Conservation (phyloP, 2,113 vertebrate species). For the Dasyprocta punctata region DNA sequence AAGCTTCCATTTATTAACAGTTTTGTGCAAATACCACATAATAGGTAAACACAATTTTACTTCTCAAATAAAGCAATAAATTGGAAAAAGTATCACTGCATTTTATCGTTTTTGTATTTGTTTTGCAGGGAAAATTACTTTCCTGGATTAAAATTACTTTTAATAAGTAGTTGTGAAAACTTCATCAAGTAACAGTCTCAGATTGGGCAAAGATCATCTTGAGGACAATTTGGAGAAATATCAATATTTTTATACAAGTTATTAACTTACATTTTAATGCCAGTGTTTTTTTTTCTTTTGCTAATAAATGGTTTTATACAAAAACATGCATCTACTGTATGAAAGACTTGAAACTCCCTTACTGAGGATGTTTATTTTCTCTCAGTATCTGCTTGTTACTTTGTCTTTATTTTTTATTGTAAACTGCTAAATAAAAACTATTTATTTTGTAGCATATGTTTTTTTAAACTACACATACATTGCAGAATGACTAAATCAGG, state of each 20-base stretch:
- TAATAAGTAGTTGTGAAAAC: slow-evolving; percentile 31
- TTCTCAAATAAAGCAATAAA: background rate
- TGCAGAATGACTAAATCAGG: background rate
- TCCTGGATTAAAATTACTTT: background rate
- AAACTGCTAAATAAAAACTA: background rate
- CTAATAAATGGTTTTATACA: background rate
- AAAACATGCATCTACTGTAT: background rate
- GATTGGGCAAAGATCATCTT: background rate
- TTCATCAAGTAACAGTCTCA: slow-evolving; percentile 32
- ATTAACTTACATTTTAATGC: slow-evolving; percentile 7
- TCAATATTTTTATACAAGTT: background rate
- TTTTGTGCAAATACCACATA: background rate
- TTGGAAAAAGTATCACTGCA: background rate
- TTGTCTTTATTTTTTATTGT: background rate
- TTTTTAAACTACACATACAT: background rate
- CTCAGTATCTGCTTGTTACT: background rate
- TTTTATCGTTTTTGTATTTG: background rate
- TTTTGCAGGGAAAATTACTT: background rate
- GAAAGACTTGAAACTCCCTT: background rate
- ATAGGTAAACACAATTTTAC: background rate
- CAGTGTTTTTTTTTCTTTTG: background rate
- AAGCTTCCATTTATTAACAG: background rate
- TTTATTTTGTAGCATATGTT: background rate
- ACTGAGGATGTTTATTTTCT: background rate
- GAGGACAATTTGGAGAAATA: slow-evolving; percentile 7